These are phyloP conservation scores for Heptranchias perlo DNA, from an alignment of 2,113 vertebrate genomes.

Conservation along the genomic window DNA sequence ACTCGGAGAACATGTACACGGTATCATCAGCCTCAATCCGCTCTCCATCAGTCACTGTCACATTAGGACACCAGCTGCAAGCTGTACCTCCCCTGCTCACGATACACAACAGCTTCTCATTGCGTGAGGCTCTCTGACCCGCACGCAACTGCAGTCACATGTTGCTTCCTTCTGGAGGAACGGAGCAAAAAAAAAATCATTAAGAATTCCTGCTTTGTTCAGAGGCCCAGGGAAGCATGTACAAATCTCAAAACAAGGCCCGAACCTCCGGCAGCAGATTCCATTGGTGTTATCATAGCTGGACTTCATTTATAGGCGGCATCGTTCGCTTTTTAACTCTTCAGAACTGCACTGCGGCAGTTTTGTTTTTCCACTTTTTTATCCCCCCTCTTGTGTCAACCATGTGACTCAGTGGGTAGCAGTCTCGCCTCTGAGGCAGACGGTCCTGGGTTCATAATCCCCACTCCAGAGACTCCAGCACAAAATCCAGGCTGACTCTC, in stretches of 20 bases:
- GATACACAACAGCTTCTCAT: not conserved
- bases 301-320: not conserved
- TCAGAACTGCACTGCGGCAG: not conserved
- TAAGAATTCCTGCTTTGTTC: constrained; percentile 8
- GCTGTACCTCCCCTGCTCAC: not conserved
- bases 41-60: not conserved
- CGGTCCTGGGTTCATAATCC: not conserved
- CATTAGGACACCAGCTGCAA: not conserved
- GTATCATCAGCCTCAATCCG: not conserved
- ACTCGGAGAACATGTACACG: not conserved
- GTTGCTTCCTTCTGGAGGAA: not conserved
- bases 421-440: not conserved
- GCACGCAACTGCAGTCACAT: not conserved
- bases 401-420: not conserved
- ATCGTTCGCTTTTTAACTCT: not conserved
- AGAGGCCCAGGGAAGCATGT: not conserved
- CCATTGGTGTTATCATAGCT: constrained; percentile 1
- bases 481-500: not conserved
- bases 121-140: not conserved
- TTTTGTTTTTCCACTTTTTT: not conserved
- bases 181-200: not conserved
- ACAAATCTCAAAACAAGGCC: constrained; percentile 10
- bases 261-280: not conserved
- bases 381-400: not conserved
- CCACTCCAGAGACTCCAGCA: not conserved